Conservation (phyloP, 2,888 invertebrate genomes). For the Patella ulyssiponensis region DNA sequence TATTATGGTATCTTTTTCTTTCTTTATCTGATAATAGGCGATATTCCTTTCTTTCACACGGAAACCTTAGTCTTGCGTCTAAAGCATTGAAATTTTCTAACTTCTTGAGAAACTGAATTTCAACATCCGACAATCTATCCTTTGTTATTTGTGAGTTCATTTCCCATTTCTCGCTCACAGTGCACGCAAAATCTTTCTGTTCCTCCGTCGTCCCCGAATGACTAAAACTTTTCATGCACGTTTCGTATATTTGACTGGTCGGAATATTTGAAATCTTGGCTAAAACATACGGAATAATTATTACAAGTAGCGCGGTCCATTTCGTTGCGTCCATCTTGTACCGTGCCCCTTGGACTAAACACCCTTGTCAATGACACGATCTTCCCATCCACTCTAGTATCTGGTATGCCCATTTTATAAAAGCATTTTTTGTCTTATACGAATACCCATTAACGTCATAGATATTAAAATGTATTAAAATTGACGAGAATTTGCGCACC, state of each 20-base stretch:
- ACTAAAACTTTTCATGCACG: background rate
- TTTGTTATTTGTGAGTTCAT: background rate
- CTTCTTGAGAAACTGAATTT: background rate
- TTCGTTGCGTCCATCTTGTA: no score
- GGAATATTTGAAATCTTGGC: background rate
- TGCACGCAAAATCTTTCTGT: constrained; percentile 4
- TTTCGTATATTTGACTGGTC: background rate
- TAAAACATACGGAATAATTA: background rate
- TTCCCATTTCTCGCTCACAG: background rate
- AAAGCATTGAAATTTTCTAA: background rate
- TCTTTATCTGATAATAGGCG: background rate
- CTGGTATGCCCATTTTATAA: no score
- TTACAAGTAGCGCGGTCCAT: no score
- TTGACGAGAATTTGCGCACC: no score
- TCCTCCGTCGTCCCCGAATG: background rate
- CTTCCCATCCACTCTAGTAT: no score
- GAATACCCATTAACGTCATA: no score
- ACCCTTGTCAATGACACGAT: no score
- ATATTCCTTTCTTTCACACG: background rate
- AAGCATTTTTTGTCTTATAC: no score
- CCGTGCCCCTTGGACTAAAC: no score
- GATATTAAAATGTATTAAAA: no score
- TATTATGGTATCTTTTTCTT: background rate
- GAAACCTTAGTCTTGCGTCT: background rate
- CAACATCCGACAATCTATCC: background rate